phyloP scores from a whole-genome alignment of 1,140 invertebrate species.

The Drosophila sechellia region DNA sequence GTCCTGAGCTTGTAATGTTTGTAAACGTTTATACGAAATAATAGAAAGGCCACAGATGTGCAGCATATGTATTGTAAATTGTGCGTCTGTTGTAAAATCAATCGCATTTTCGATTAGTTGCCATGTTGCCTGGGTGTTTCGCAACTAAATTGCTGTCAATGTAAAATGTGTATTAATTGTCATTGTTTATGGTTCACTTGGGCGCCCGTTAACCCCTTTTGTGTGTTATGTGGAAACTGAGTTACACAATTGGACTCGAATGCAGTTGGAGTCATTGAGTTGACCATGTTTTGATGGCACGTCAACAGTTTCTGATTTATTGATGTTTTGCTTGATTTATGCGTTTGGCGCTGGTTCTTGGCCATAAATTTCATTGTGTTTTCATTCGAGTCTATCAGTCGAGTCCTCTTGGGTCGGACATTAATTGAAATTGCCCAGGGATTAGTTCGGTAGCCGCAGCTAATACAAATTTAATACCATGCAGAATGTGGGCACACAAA shows the following conservation, averaged over 20 bases:
- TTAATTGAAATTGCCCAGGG: constrained; percentile 25
- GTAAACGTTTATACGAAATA: not conserved
- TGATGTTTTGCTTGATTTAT: constrained; percentile 60
- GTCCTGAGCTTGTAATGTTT: constrained; percentile 9
- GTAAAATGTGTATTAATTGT: constrained; percentile 49
- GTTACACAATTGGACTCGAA: constrained; percentile 29
- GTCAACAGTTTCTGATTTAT: constrained; percentile 69
- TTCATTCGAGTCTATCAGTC: constrained; percentile 4
- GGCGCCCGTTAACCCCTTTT: not conserved
- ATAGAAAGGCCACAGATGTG: not conserved
- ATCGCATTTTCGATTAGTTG: not conserved
- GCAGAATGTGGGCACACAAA: not conserved
- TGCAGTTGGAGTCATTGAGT: constrained; percentile 12
- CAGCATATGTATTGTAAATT: not conserved
- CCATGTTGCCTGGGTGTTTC: not conserved
- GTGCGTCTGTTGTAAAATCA: not conserved
- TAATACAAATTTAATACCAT: constrained; percentile 3
- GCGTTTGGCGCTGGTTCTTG: constrained; percentile 4
- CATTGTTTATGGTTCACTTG: constrained; percentile 23
- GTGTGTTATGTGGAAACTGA: not conserved
- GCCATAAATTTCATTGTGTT: constrained; percentile 31
- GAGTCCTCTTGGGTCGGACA: not conserved
- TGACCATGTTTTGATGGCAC: constrained; percentile 50
- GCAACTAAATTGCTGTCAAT: constrained; percentile 46
- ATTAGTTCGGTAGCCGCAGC: constrained; percentile 2